These are phyloP conservation scores for Larimichthys polyactis DNA, from an alignment of 2,113 vertebrate species.

Conservation along the genomic window DNA sequence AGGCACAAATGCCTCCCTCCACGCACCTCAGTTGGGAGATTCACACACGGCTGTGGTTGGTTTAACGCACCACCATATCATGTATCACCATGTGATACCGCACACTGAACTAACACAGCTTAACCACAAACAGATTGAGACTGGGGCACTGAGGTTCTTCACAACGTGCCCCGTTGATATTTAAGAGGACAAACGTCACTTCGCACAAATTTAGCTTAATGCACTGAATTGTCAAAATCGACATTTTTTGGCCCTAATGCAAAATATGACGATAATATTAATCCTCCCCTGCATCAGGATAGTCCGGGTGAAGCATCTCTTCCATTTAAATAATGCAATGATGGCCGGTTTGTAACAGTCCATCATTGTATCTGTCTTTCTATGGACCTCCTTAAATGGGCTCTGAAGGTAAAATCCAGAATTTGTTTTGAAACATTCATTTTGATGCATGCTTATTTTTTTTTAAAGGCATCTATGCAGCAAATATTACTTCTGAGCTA, in stretches of 20 bases:
- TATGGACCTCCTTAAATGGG: background rate
- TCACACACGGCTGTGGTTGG: conserved; percentile 72
- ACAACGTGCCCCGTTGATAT: conserved; percentile 57
- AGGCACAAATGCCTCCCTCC: conserved; percentile 74
- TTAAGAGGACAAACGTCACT: conserved; percentile 51
- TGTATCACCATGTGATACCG: conserved; percentile 66
- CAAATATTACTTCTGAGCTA: background rate
- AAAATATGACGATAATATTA: too few relatives aligned
- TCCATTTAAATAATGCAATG: background rate
- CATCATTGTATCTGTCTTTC: background rate
- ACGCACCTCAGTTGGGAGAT: conserved; percentile 70
- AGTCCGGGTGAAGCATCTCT: background rate
- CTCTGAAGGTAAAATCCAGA: background rate
- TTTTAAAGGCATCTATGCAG: background rate
- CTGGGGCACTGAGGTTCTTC: conserved; percentile 43
- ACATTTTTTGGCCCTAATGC: too few relatives aligned
- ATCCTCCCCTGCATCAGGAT: too few relatives aligned
- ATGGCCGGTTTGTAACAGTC: background rate
- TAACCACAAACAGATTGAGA: conserved; percentile 54
- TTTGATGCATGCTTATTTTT: background rate
- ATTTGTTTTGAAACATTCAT: background rate
- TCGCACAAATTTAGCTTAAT: too few relatives aligned
- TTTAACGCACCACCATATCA: conserved; percentile 65
- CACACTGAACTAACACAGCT: conserved; percentile 47
- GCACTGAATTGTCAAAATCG: too few relatives aligned